These are phyloP conservation scores for Drosophila sproati DNA, from an alignment of 1,140 invertebrate genomes.

Conservation along the genomic window DNA sequence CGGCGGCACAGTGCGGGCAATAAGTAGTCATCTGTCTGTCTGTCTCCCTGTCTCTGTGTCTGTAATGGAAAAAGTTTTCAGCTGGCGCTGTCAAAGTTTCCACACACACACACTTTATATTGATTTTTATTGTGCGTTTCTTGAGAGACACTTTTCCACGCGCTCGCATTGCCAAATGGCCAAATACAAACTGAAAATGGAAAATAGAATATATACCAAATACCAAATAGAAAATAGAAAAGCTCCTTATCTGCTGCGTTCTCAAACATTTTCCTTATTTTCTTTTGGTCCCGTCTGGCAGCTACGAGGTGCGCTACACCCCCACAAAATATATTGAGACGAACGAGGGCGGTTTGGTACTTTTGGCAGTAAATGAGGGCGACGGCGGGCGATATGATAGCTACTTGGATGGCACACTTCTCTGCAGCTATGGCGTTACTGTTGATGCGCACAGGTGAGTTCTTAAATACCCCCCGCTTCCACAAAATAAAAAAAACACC, in stretches of 20 bases:
- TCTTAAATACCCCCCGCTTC: too few species aligned
- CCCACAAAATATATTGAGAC: slow-evolving; percentile 90
- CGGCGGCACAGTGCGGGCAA: slow-evolving; percentile 1
- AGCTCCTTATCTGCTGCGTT: slow-evolving; percentile 53
- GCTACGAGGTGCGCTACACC: slow-evolving; percentile 85
- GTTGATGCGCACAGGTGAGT: slow-evolving; percentile 89
- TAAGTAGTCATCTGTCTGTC: slow-evolving; percentile 15
- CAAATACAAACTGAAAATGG: slow-evolving; percentile 30
- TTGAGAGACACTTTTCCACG: slow-evolving; percentile 56
- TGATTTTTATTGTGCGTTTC: slow-evolving; percentile 81
- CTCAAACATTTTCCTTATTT: slow-evolving; percentile 14
- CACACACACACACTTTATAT: slow-evolving; percentile 60
- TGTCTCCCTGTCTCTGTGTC: slow-evolving; percentile 2
- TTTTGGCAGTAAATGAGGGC: slow-evolving; percentile 89
- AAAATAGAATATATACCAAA: slow-evolving; percentile 17
- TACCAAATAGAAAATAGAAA: slow-evolving; percentile 60
- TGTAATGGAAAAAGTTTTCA: slow-evolving; percentile 83
- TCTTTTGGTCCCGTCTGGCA: slow-evolving; percentile 23
- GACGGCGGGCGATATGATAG: slow-evolving; percentile 90
- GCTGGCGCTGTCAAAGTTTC: slow-evolving; percentile 60
- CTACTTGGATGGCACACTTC: slow-evolving; percentile 88
- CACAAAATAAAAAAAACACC: not conserved
- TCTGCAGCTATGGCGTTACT: slow-evolving; percentile 89
- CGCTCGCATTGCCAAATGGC: slow-evolving; percentile 4
- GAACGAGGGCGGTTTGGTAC: slow-evolving; percentile 89